Evolutionary conservation across 2,888 invertebrate genomes (phyloP), one percentile per base, ranked within the genome.

Genomic region (Amphimallon solstitiale): DNA sequence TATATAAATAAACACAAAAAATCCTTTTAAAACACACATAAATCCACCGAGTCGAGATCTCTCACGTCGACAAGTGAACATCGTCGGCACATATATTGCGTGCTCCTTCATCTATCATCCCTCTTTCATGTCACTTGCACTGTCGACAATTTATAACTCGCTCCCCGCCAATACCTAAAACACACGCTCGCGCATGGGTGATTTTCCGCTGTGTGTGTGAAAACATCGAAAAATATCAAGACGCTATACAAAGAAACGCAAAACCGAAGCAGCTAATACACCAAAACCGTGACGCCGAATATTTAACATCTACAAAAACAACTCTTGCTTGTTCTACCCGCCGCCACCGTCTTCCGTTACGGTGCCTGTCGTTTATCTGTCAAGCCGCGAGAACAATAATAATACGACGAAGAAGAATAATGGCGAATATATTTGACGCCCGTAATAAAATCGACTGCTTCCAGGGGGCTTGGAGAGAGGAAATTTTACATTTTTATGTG

Each of bases 401-500:
- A 17, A 14, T 29, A 29, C 7, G 40, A 17, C 12, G 15, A 17
- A 15, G 40, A 43, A 43, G 17, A 43, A 43, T 43, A 43, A 43
- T 43, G 12, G 40, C 40, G 40, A 43, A 43, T 17, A 43, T 43
- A 43, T 43, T 43, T 43, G 40, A 43, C 40, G 40, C 17, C 17
- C 14, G 15, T 17, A 17, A 43, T 15, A 43, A 43, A 43, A 43
- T 43, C 14, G 40, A 43, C 40, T 43, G 7, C 17, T 43, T 43
- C 12, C 17, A 15, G 12, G 7, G 14, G 7, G 14, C 2, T 14
- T 43, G 15, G 40, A 14, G 29, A 29, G 29, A 29, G 29, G 5
- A 29, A 29, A 14, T n/a, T 46, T 46, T 46, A 46, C 46, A 54
- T 54, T 54, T 54, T 54, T 54, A 54, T 54, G 54, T 29, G 54